Percentiles rank a stretch among this genome's conserved stretches.
These are phyloP conservation scores for Glomeris maerens DNA, from an alignment of 1,140 invertebrate genomes.

Conservation along the genomic window DNA sequence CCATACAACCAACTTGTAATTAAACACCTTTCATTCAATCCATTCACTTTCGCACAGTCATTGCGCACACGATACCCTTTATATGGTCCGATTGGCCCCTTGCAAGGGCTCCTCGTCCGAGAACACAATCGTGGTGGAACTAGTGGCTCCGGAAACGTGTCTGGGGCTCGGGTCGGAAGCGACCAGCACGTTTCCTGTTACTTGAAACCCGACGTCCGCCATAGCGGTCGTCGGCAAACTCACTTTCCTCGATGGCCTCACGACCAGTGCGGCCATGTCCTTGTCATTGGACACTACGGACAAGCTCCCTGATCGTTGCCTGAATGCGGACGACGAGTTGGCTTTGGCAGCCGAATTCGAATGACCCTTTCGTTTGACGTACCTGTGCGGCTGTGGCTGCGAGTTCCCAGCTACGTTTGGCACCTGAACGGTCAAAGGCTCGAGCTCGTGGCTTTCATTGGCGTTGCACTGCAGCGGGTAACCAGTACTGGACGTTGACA, in stretches of 20 bases:
- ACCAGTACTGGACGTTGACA: conserved; percentile 34
- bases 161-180: conserved; percentile 10
- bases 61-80: too few relatives aligned
- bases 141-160: conserved; percentile 12
- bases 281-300: conserved; percentile 12
- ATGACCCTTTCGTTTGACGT: conserved; percentile 14
- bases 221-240: conserved; percentile 9
- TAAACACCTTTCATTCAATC: too few relatives aligned
- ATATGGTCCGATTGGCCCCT: too few relatives aligned
- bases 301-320: conserved; percentile 20
- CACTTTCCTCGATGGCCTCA: conserved; percentile 9
- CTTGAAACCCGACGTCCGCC: conserved; percentile 20
- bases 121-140: conserved; percentile 17
- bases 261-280: neutral
- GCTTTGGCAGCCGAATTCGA: neutral
- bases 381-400: conserved; percentile 11
- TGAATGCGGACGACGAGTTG: neutral
- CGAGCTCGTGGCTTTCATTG: conserved; percentile 34
- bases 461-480: conserved; percentile 21
- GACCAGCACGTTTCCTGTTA: conserved; percentile 15
- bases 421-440: conserved; percentile 25
- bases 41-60: too few relatives aligned
- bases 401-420: neutral
- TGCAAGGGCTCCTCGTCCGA: conserved; percentile 15
- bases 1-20: too few relatives aligned